Evolutionary conservation across 2,888 invertebrate genomes (phyloP).

Genomic region (Steinernema scapterisci): DNA sequence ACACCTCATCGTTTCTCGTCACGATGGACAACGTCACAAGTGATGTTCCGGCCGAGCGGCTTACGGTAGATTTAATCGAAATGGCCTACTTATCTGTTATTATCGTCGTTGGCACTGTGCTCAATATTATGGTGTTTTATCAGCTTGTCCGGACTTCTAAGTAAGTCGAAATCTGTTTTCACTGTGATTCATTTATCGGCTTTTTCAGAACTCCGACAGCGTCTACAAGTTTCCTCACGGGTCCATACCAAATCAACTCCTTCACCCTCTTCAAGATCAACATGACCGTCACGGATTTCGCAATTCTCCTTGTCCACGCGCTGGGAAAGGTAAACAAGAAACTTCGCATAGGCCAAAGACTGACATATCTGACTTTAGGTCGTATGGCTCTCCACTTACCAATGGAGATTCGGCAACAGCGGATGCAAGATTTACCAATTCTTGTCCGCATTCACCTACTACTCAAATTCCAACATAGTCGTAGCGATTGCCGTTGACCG

Average conservation of each 20-base stretch:
- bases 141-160: slow-evolving; percentile 43
- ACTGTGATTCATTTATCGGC: background rate
- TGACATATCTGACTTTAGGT: too few species aligned
- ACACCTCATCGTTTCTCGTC: background rate
- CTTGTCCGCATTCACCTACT: slow-evolving; percentile 58
- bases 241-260: slow-evolving; percentile 50
- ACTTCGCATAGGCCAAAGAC: too few species aligned
- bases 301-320: slow-evolving; percentile 57
- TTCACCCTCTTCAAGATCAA: slow-evolving; percentile 60
- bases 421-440: slow-evolving; percentile 55
- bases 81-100: slow-evolving; percentile 44
- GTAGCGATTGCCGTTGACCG: slow-evolving; percentile 59
- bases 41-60: slow-evolving; percentile 3
- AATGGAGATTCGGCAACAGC: slow-evolving; percentile 54
- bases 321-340: too few species aligned
- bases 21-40: background rate
- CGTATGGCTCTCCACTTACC: slow-evolving; percentile 54
- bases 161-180: slow-evolving; percentile 40
- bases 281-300: slow-evolving; percentile 57
- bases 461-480: slow-evolving; percentile 59
- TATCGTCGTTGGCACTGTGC: slow-evolving; percentile 43
- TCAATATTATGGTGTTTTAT: slow-evolving; percentile 43
- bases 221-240: slow-evolving; percentile 46
- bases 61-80: slow-evolving; percentile 44
- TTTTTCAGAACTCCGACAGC: slow-evolving; percentile 45